Evolutionary conservation across 2,888 invertebrate species (phyloP), one percentile per base, ranked within the genome.

Genomic region (Elegia similella): DNA sequence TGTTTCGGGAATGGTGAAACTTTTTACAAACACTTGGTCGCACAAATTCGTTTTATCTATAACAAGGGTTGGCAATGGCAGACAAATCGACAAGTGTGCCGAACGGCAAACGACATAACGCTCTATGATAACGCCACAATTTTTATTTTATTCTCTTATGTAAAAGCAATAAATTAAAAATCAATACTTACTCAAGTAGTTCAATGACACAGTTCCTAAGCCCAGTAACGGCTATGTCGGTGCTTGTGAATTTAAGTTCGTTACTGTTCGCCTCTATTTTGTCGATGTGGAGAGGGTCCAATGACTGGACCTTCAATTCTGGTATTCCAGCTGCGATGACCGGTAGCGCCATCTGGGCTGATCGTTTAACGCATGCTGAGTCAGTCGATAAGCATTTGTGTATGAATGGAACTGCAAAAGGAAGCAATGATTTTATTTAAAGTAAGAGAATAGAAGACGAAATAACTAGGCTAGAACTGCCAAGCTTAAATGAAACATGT

Each of bases 241-340:
- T 23, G 7, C 55, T 57, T 1, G 55, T 42, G 15, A 62, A 42
- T 7, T 57, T 58, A 1, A 64, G 7, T 2, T 44, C 34, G 0
- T 42, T 6, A n/a, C 53, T 43, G 10, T 23, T 57, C 0, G 42
- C 53, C n/a, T 62, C 58, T n/a, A 64, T 58, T 38, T 30, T 50
- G 2, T 52, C 42, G 7, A 64, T 59, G 7, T 13, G 15, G 1
- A 64, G 60, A 1, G 64, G 64, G 34, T 64, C 64, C 30, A 64
- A 38, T 1, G 57, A 23, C n/a, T 59, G 58, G 0, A 58, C 17
- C 1, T 38, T 56, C 10, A 44, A 29, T 6, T 61, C 58, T n/a
- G 60, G 53, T 16, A 60, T 50, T 0, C 64, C 62, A 8, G 42
- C 54, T 7, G 61, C 64, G 8, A 64, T 15, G 0, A 59, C 7